Percentiles rank a stretch among this genome's conserved stretches.
These are phyloP conservation scores for Dendrolimus punctatus DNA, from an alignment of 1,140 invertebrate genomes.

Conservation along the genomic window DNA sequence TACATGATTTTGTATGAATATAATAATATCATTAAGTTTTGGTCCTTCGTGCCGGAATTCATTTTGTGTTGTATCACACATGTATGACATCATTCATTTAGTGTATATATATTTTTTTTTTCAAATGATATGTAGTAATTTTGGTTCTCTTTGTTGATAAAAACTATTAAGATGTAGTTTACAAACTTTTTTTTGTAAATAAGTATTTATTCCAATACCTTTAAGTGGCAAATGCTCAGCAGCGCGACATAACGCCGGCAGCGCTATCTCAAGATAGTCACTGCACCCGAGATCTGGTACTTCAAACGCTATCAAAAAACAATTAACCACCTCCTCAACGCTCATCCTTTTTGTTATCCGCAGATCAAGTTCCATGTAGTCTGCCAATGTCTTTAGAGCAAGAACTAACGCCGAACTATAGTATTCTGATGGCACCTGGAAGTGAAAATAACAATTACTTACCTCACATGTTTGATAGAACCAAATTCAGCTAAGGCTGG, in stretches of 20 bases:
- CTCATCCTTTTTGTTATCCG: constrained; percentile 73
- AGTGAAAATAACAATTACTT: neutral
- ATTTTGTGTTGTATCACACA: no score
- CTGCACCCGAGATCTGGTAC: constrained; percentile 83
- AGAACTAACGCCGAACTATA: constrained; percentile 81
- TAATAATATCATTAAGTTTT: no score
- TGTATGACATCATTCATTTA: no score
- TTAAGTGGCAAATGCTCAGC: constrained; percentile 80
- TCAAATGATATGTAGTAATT: no score
- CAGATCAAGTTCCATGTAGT: constrained; percentile 83
- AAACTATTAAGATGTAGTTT: no score
- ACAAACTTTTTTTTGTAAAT: no score
- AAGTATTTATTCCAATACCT: constrained; percentile 23
- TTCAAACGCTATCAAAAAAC: constrained; percentile 91
- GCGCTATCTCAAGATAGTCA: constrained; percentile 87
- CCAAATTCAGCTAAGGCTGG: no score
- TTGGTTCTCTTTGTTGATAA: no score
- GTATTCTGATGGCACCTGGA: constrained; percentile 68
- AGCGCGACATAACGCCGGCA: constrained; percentile 87
- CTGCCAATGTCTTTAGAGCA: constrained; percentile 82
- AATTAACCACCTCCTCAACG: constrained; percentile 78
- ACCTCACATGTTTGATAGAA: neutral
- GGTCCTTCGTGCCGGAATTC: no score
- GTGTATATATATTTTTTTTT: no score
- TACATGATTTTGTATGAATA: no score